A percentile compares a stretch with the other conserved stretches of the same genome.
These are phyloP conservation scores for Noctua fimbriata DNA, from an alignment of 2,888 invertebrate species.

Conservation along the genomic window DNA sequence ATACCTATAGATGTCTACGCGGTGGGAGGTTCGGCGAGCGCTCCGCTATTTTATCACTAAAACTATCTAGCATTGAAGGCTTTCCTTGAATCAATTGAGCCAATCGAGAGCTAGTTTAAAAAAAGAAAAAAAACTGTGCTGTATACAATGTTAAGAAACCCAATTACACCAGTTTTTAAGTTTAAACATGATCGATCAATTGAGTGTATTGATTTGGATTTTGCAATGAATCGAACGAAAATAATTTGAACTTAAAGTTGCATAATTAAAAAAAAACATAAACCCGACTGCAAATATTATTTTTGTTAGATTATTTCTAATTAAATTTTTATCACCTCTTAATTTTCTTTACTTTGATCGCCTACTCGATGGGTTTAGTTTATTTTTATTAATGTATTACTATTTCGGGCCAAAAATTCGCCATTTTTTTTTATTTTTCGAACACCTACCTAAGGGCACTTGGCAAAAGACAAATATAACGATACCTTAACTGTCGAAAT, in stretches of 20 bases:
- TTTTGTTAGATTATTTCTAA: too few relatives aligned
- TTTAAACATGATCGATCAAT: background rate
- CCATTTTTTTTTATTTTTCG: too few relatives aligned
- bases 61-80: constrained; percentile 1
- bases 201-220: background rate
- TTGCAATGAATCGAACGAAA: background rate
- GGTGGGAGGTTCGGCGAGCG: background rate
- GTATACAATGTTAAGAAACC: background rate
- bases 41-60: background rate
- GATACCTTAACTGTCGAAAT: too few relatives aligned
- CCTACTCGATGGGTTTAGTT: too few relatives aligned
- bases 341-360: too few relatives aligned
- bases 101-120: background rate
- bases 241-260: background rate
- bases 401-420: too few relatives aligned
- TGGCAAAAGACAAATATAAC: too few relatives aligned
- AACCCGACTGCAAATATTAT: too few relatives aligned
- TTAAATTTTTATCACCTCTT: too few relatives aligned
- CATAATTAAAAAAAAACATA: too few relatives aligned
- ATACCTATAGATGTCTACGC: background rate
- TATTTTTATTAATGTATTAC: too few relatives aligned
- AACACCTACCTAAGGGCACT: too few relatives aligned
- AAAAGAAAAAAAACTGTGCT: background rate
- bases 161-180: background rate
- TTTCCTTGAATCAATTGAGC: background rate